phyloP scores from a whole-genome alignment of 2,113 vertebrate genomes.

The Nerophis ophidion region DNA sequence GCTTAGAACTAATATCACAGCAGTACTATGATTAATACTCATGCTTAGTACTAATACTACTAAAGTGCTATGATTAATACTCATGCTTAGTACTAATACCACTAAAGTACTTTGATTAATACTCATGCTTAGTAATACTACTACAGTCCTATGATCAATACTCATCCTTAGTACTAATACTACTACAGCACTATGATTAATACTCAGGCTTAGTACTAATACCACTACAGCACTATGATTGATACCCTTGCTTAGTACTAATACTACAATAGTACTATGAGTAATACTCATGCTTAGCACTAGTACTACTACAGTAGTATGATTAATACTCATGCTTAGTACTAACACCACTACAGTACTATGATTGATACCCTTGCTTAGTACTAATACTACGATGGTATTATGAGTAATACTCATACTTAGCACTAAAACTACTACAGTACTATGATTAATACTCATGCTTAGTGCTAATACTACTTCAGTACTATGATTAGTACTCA shows the following conservation, averaged over 20 bases:
- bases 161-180: neutral
- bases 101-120: conserved; percentile 5
- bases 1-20: neutral
- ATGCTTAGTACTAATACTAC: neutral
- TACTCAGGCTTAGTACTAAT: neutral
- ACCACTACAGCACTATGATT: neutral
- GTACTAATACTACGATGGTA: neutral
- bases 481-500: conserved; percentile 6
- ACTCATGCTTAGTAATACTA: neutral
- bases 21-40: conserved; percentile 7
- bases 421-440: neutral
- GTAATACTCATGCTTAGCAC: conserved; percentile 13
- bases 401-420: conserved; percentile 10
- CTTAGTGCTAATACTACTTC: neutral
- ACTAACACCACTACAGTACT: neutral
- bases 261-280: neutral
- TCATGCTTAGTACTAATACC: neutral
- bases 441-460: conserved; percentile 10
- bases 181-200: conserved; percentile 4
- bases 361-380: conserved; percentile 18
- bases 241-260: no score
- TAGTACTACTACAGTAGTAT: neutral
- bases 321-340: conserved; percentile 10
- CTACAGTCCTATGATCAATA: conserved; percentile 5
- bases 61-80: conserved; percentile 5